phyloP scores from a whole-genome alignment of 2,113 vertebrate genomes.

The Alces alces region DNA sequence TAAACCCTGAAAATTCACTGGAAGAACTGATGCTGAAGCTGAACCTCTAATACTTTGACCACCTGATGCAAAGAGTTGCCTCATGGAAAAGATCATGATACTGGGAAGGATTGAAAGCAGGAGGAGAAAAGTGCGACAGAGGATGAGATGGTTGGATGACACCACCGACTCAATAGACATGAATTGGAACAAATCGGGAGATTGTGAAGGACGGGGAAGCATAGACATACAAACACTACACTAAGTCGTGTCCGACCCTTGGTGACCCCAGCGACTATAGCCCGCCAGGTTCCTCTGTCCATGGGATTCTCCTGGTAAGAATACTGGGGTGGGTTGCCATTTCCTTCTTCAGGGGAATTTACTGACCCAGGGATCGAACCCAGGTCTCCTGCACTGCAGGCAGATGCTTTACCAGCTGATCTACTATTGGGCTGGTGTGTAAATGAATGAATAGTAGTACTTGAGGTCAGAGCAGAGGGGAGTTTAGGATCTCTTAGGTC shows the following conservation, averaged over 20 bases:
- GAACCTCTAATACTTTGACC: not conserved
- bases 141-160: not conserved
- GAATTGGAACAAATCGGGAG: not conserved
- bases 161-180: not conserved
- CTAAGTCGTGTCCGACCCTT: accelerated
- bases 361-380: not conserved
- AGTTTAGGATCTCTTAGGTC: not conserved
- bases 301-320: not conserved
- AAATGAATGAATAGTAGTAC: not conserved
- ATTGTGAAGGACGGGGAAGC: not conserved
- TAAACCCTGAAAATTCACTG: not conserved
- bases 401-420: not conserved
- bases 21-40: not conserved
- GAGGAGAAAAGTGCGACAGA: not conserved
- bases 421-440: not conserved
- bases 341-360: not conserved
- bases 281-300: accelerated
- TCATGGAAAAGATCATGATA: not conserved
- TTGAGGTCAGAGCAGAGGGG: not conserved
- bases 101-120: not conserved
- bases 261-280: not conserved
- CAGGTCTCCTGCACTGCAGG: not conserved
- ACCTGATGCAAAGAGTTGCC: not conserved
- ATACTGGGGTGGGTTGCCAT: not conserved
- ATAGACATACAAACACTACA: not conserved